A percentile compares a stretch with the other conserved stretches of the same genome.
Evolutionary conservation across 2,797 vertebrate species (phyloP).

Genomic region (Synanceia verrucosa): DNA sequence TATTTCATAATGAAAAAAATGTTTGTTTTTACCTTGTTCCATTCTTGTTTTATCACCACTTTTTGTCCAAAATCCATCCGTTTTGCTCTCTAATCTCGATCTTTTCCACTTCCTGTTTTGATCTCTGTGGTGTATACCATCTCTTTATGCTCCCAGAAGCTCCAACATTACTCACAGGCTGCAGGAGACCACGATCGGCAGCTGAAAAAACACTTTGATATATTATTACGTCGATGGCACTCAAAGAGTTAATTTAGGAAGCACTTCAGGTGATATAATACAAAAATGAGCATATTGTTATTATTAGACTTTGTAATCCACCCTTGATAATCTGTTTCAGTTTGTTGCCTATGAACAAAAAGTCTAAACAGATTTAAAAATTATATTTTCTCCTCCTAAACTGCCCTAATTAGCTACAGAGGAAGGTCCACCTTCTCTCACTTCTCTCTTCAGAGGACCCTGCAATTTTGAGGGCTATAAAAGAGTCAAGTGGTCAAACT

Average conservation of each 20-base stretch:
- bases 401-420: slow-evolving; percentile 41
- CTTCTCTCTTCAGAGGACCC: slow-evolving; percentile 12
- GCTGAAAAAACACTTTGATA: too few relatives aligned
- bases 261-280: neutral
- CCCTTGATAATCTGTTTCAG: neutral
- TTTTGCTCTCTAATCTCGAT: too few relatives aligned
- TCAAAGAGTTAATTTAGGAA: slow-evolving; percentile 10
- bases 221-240: too few relatives aligned
- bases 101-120: too few relatives aligned
- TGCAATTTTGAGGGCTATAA: slow-evolving; percentile 10
- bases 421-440: slow-evolving; percentile 33
- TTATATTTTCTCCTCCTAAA: neutral
- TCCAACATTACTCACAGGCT: too few relatives aligned
- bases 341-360: neutral
- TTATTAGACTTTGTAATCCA: slow-evolving; percentile 17
- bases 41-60: too few relatives aligned
- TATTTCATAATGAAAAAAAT: too few relatives aligned
- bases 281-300: neutral
- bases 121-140: too few relatives aligned
- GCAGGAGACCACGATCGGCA: too few relatives aligned
- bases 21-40: too few relatives aligned
- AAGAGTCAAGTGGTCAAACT: slow-evolving; percentile 35
- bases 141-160: too few relatives aligned
- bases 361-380: neutral
- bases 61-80: too few relatives aligned